Evolutionary conservation across 2,888 invertebrate genomes (phyloP).

Genomic region (Perithous albicinctus): DNA sequence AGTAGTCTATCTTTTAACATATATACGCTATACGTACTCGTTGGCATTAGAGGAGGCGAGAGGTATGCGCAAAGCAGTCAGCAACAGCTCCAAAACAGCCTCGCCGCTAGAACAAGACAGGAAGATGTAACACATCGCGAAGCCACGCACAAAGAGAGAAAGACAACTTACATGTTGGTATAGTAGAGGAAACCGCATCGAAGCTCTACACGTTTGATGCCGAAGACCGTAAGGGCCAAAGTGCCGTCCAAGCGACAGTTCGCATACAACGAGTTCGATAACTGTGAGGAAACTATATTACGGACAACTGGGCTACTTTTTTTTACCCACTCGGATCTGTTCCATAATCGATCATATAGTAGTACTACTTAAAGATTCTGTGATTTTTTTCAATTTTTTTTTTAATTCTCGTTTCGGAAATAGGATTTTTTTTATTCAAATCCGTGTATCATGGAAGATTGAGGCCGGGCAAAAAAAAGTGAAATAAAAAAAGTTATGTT

Average conservation of each 20-base stretch:
- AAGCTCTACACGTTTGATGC: not conserved
- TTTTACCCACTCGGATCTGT: too few species aligned
- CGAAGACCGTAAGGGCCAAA: not conserved
- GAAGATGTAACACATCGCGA: conserved; percentile 26
- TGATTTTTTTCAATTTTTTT: too few species aligned
- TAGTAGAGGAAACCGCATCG: not conserved
- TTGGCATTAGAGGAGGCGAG: conserved; percentile 70
- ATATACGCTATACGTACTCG: conserved; percentile 39
- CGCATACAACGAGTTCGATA: too few species aligned
- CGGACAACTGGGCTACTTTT: too few species aligned
- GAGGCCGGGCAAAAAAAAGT: too few species aligned
- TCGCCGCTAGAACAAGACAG: conserved; percentile 4
- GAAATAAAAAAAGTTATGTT: too few species aligned
- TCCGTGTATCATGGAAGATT: too few species aligned
- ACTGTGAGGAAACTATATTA: conserved; percentile 39
- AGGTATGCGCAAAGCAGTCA: conserved; percentile 29
- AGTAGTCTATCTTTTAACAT: conserved; percentile 6
- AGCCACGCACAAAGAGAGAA: not conserved
- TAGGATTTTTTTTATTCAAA: too few species aligned
- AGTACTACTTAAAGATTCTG: too few species aligned
- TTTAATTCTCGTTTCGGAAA: too few species aligned
- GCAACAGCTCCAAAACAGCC: not conserved
- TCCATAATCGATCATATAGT: too few species aligned
- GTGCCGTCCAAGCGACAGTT: not conserved
- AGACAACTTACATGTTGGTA: not conserved